Conservation (phyloP, 2,113 vertebrate genomes). For the Parus major region DNA sequence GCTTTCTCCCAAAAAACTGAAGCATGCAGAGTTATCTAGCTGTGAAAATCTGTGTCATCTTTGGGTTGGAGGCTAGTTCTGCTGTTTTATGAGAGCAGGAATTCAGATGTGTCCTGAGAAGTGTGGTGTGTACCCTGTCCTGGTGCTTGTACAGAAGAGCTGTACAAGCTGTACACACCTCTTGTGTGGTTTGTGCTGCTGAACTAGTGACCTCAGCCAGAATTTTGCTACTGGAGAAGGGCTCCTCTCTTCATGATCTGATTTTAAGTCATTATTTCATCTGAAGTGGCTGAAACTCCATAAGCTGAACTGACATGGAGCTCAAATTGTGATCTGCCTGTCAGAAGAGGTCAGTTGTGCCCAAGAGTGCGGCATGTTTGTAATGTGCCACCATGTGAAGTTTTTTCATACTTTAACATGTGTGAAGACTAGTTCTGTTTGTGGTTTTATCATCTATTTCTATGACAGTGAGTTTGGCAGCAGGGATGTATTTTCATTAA, state of each 20-base stretch:
- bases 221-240: not conserved
- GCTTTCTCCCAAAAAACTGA: not conserved
- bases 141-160: not conserved
- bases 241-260: rapidly evolving
- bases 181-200: rapidly evolving
- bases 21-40: not conserved
- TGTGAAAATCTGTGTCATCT: not conserved
- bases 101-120: not conserved
- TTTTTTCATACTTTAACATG: not conserved
- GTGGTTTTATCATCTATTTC: not conserved
- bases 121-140: not conserved
- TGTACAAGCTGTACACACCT: not conserved
- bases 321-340: not conserved
- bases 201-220: not conserved
- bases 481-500: not conserved
- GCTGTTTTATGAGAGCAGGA: not conserved
- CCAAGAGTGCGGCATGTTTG: not conserved
- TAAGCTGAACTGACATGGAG: not conserved
- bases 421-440: not conserved
- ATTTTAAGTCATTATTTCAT: not conserved
- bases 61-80: not conserved
- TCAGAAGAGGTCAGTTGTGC: not conserved
- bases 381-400: not conserved
- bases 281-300: not conserved
- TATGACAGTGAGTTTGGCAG: not conserved